Evolutionary conservation across 2,113 vertebrate genomes (phyloP), one percentile per base, ranked within the genome.

Genomic region (Indri indri): DNA sequence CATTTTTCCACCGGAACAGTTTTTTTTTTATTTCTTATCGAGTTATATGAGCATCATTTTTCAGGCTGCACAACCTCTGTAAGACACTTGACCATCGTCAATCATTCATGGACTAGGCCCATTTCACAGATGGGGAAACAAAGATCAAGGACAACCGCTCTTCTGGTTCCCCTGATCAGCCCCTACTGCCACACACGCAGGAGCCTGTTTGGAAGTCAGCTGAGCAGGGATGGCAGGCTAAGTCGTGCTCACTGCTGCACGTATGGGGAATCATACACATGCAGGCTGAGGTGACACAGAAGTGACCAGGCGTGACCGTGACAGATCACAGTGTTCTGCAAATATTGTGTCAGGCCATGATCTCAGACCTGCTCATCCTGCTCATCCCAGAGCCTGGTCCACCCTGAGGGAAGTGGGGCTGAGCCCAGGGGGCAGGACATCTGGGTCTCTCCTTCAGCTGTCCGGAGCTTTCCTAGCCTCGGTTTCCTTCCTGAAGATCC

Each of bases 311-410:
- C 47, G 1, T 74, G 88, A 92, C 86, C 1, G 0, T 65, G 90
- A 92, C 90, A 61, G 79, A 93, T 82, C 34, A 11, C 92, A 83
- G 92, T 47, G 2, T 54, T 93, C 91, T 95, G 66, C 74, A 87
- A 88, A 96, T 92, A 97, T 82, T 91, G 81, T 87, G 88, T 95
- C 89, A 82, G 96, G 76, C 68, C 52, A 70, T 11, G 1, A 40
- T 37, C 86, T 27, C 65, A 50, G 84, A 30, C 0, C 93, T 94
- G 27, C 30, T 40, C 63, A 27, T 27, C 66, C 87, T 30, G 83
- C 42, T 70, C 74, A 52, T 42, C 57, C 47, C 52, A 40, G 89
- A 76, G 12, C 83, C 50, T 0, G 0, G 66, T 66, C 50, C 65
- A 3, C 37, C 45, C 81, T 30, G 63, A 63, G 73, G 81, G 89